Evolutionary conservation across 2,888 invertebrate species (phyloP), one percentile per base, ranked within the genome.

Genomic region (Drosophila kanekoi): DNA sequence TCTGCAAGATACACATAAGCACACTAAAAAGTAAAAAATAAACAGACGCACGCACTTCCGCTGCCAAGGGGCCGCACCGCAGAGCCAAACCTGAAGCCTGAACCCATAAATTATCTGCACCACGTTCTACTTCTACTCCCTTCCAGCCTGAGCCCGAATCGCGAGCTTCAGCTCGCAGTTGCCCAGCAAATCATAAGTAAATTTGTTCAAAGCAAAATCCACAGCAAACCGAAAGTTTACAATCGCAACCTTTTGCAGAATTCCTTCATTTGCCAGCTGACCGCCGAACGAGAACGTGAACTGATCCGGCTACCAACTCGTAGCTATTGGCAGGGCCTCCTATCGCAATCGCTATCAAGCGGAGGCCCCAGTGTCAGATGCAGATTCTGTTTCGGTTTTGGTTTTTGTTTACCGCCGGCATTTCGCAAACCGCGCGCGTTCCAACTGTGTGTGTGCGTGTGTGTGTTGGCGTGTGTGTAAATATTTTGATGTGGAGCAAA

Each of bases 331-430:
- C 23, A 51, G 33, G 13, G 28, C 48, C 65, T 44, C 48, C 65
- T 44, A 73, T 72, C 70, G 71, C 56, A 49, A 65, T 37, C 60
- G 73, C 60, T 38, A 72, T 65, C 72, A 11, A 14, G 10, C 32
- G n/a, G 40, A 33, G 37, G 16, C 38, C 33, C 32, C 49, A 37
- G 63, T 52, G 43, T 51, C 63, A 32, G 54, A 47, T 47, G 43
- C 23, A 14, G 43, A 28, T 45, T 57, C 35, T 38, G 64, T 38
- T 49, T 56, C 67, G 60, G 18, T n/a, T 48, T 47, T 64, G 35
- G 43, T 47, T 59, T 60, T 70, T 68, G 66, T 89, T 90, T 91
- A 90, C 90, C 90, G 91, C 74, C 90, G 90, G 90, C 89, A 89
- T 76, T 89, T 84, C 69, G 86, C 81, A 47, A 68, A 45, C 44